Conservation (phyloP, 1,140 invertebrate genomes). For the Dufourea novaeangliae region DNA sequence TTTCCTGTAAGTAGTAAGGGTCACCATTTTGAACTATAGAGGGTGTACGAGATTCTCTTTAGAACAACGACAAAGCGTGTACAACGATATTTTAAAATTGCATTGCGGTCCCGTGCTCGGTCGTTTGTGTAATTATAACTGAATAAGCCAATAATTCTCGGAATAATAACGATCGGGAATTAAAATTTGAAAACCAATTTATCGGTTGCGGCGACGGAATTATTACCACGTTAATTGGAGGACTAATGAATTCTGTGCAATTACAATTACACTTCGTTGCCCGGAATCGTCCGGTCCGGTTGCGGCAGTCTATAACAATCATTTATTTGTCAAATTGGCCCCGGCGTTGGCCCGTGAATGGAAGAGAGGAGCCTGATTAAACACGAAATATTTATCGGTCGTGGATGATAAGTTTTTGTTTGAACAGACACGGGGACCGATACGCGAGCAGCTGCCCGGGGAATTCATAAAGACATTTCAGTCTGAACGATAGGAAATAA, state of each 20-base stretch:
- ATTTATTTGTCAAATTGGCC: constrained; percentile 46
- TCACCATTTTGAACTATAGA: neutral
- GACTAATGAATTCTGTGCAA: constrained; percentile 55
- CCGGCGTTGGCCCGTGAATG: constrained; percentile 4
- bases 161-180: constrained; percentile 58
- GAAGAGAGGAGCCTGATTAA: constrained; percentile 5
- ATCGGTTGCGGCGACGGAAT: constrained; percentile 51
- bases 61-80: neutral
- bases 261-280: constrained; percentile 50
- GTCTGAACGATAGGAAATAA: neutral
- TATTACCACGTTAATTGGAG: constrained; percentile 62
- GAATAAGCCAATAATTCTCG: constrained; percentile 47
- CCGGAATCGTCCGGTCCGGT: neutral
- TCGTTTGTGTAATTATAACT: constrained; percentile 50
- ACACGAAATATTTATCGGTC: constrained; percentile 27
- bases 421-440: neutral
- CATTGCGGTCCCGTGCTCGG: constrained; percentile 31
- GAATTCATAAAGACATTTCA: neutral
- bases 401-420: constrained; percentile 35
- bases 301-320: constrained; percentile 36
- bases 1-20: neutral
- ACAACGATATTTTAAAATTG: constrained; percentile 38
- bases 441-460: neutral
- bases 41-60: neutral
- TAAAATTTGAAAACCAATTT: constrained; percentile 66